Conservation (phyloP, 1,140 invertebrate species). For the Ctenoplectra terminalis region DNA sequence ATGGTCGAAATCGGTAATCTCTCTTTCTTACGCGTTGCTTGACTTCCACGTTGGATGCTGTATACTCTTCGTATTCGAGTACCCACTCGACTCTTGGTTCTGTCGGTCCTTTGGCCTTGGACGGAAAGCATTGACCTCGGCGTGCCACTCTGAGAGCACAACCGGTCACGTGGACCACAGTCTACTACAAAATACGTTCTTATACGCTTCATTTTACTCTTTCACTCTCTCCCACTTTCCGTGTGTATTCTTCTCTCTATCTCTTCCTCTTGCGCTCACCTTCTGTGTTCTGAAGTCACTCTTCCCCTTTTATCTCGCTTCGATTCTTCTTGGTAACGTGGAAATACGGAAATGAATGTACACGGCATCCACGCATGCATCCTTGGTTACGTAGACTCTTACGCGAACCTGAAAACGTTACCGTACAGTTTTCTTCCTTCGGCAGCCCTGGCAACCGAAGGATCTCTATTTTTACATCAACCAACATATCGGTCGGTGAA, state of each 20-base stretch:
- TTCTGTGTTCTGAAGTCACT: slow-evolving; percentile 24
- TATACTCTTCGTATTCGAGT: slow-evolving; percentile 69
- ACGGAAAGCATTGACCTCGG: slow-evolving; percentile 80
- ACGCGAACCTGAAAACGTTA: slow-evolving; percentile 51
- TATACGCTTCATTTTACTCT: slow-evolving; percentile 54
- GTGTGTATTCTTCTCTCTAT: background rate
- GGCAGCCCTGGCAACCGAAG: background rate
- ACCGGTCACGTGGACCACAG: slow-evolving; percentile 76
- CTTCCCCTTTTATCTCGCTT: slow-evolving; percentile 23
- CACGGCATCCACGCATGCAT: slow-evolving; percentile 9
- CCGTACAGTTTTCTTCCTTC: slow-evolving; percentile 1
- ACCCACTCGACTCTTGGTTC: slow-evolving; percentile 67
- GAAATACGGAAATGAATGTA: slow-evolving; percentile 9
- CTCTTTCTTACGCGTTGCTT: slow-evolving; percentile 45
- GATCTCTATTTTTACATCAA: slow-evolving; percentile 18
- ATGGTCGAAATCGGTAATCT: slow-evolving; percentile 51
- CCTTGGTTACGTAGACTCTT: slow-evolving; percentile 49
- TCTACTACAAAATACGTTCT: slow-evolving; percentile 77
- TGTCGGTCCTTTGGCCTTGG: slow-evolving; percentile 78
- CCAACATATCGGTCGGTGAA: background rate
- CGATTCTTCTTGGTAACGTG: slow-evolving; percentile 36
- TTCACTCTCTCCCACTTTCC: background rate
- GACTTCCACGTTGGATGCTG: slow-evolving; percentile 59
- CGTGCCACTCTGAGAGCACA: slow-evolving; percentile 77
- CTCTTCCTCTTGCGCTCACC: background rate